These are phyloP conservation scores for Trilocha varians DNA, from an alignment of 2,888 invertebrate species.

Conservation along the genomic window DNA sequence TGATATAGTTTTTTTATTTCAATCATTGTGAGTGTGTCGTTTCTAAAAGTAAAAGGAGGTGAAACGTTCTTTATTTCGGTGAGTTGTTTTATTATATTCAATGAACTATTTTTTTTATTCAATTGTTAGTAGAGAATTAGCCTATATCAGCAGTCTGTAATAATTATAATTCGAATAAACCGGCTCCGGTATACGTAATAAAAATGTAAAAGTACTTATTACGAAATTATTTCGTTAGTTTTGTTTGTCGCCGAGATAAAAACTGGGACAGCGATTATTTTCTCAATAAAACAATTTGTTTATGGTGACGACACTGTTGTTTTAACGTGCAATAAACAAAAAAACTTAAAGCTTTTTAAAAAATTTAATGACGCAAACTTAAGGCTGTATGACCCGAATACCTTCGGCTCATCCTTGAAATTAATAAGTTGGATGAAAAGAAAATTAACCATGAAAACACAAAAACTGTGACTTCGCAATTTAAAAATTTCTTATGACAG, in stretches of 20 bases:
- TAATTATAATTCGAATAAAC: background rate
- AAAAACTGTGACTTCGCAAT: too few species aligned
- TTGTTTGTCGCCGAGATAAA: conserved; percentile 1
- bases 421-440: background rate
- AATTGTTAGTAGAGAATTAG: background rate
- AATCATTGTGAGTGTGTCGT: conserved; percentile 28
- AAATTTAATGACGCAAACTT: background rate
- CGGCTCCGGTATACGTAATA: background rate
- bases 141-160: background rate
- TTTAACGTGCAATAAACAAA: background rate
- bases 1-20: conserved; percentile 14
- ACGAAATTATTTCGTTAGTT: conserved; percentile 2
- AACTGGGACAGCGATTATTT: background rate
- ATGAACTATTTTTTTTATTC: background rate
- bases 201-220: background rate
- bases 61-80: conserved; percentile 47
- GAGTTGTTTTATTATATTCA: conserved; percentile 23
- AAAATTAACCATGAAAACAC: too few species aligned
- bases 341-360: background rate
- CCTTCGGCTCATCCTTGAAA: background rate
- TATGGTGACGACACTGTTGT: background rate
- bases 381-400: background rate
- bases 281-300: background rate
- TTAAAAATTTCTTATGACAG: too few species aligned
- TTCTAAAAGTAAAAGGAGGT: conserved; percentile 58